Evolutionary conservation across 2,113 vertebrate species (phyloP).

Genomic region (Kryptolebias marmoratus): DNA sequence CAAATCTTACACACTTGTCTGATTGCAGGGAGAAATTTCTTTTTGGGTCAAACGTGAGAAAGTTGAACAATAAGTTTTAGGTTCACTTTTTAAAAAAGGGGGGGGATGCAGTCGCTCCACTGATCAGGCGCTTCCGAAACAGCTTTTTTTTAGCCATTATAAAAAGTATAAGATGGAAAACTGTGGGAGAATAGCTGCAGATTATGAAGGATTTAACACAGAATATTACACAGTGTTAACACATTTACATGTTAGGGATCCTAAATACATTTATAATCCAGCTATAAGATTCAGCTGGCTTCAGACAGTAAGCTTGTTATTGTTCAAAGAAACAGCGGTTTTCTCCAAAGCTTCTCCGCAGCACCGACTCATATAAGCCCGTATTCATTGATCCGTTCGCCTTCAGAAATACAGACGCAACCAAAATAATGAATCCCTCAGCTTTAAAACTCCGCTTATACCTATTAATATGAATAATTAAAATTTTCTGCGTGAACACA

Average conservation of each 20-base stretch:
- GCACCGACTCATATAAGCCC: slow-evolving; percentile 1
- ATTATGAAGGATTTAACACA: slow-evolving; percentile 72
- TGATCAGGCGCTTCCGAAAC: background rate
- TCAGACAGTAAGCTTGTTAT: slow-evolving; percentile 40
- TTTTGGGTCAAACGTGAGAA: too few relatives aligned
- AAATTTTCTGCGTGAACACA: slow-evolving; percentile 16
- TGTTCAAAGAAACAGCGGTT: slow-evolving; percentile 27
- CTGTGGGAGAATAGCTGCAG: slow-evolving; percentile 54
- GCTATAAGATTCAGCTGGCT: slow-evolving; percentile 29
- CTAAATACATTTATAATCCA: slow-evolving; percentile 54
- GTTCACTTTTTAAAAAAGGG: too few relatives aligned
- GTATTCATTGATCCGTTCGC: slow-evolving; percentile 12
- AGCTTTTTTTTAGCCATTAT: slow-evolving; percentile 43
- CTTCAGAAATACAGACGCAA: slow-evolving; percentile 14
- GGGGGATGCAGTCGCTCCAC: too few relatives aligned
- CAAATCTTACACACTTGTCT: too few relatives aligned
- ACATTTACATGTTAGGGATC: slow-evolving; percentile 45
- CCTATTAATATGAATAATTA: slow-evolving; percentile 34
- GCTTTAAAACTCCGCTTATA: slow-evolving; percentile 5
- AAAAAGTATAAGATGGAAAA: slow-evolving; percentile 42
- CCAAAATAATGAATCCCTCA: background rate
- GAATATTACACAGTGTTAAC: slow-evolving; percentile 40
- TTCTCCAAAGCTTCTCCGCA: slow-evolving; percentile 23
- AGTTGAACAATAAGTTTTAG: too few relatives aligned
- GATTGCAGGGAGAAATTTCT: too few relatives aligned